phyloP scores from a whole-genome alignment of 2,888 invertebrate species.

The Fragum whitleyi region DNA sequence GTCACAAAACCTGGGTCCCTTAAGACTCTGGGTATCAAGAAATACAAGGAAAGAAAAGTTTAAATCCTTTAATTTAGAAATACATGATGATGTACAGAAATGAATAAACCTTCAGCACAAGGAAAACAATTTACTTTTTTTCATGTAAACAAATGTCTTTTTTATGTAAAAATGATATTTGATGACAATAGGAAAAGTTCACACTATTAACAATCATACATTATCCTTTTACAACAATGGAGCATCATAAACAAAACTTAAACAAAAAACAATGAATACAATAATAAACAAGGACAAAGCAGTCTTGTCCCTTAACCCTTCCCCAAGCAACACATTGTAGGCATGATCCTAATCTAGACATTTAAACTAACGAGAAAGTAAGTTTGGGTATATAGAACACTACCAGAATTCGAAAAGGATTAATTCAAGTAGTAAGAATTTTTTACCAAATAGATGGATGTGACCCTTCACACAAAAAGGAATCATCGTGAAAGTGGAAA shows the following conservation, averaged over 20 bases:
- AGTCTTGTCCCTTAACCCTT: neutral
- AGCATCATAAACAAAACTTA: neutral
- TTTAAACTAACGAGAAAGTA: neutral
- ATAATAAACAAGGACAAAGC: neutral
- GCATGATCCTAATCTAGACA: neutral
- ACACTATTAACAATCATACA: neutral
- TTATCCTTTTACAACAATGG: neutral
- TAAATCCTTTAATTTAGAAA: slow-evolving; percentile 1
- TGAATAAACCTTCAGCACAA: neutral
- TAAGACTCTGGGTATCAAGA: too few species aligned
- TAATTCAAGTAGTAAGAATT: too few species aligned
- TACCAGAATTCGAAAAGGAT: too few species aligned
- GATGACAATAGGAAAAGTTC: neutral
- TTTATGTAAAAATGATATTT: neutral
- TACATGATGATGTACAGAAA: neutral
- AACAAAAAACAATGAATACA: neutral
- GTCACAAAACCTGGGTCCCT: too few species aligned
- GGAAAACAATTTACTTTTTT: neutral
- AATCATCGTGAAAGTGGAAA: too few species aligned
- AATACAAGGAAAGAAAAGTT: too few species aligned
- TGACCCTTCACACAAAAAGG: too few species aligned
- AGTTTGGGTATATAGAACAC: too few species aligned
- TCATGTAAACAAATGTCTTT: neutral
- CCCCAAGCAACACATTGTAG: neutral
- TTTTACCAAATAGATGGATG: too few species aligned